These are phyloP conservation scores for Diplodus sargus DNA, from an alignment of 2,797 vertebrate genomes.

Conservation along the genomic window DNA sequence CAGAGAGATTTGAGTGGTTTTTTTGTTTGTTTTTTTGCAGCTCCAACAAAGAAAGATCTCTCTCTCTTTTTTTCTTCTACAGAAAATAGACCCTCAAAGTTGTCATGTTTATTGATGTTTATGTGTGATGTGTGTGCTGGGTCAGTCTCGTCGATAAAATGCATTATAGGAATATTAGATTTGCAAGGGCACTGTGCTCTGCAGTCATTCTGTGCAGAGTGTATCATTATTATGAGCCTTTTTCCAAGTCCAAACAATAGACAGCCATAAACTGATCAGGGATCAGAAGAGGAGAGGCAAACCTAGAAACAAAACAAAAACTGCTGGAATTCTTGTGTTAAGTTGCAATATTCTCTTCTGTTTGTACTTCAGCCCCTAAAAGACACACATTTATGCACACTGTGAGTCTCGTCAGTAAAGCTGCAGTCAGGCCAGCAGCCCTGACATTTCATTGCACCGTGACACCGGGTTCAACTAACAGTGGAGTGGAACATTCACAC, in stretches of 20 bases:
- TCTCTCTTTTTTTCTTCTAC: neutral
- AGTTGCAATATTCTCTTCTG: neutral
- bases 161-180: conserved; percentile 25
- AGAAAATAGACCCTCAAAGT: conserved; percentile 20
- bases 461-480: conserved; percentile 39
- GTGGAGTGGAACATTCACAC: conserved; percentile 48
- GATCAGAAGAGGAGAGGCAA: neutral
- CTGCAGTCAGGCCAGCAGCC: conserved; percentile 7
- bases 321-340: neutral
- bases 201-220: conserved; percentile 13
- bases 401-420: neutral
- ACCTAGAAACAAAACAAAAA: no score
- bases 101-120: conserved; percentile 2
- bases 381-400: neutral
- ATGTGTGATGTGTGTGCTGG: conserved; percentile 3
- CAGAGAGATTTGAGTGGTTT: neutral
- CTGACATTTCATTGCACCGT: conserved; percentile 36
- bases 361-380: neutral
- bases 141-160: conserved; percentile 18
- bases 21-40: conserved; percentile 1
- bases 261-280: neutral
- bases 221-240: conserved; percentile 14
- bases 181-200: conserved; percentile 50
- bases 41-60: conserved; percentile 15
- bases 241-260: conserved; percentile 23